These are phyloP conservation scores for Clivina fossor DNA, from an alignment of 2,888 invertebrate genomes.

Conservation along the genomic window DNA sequence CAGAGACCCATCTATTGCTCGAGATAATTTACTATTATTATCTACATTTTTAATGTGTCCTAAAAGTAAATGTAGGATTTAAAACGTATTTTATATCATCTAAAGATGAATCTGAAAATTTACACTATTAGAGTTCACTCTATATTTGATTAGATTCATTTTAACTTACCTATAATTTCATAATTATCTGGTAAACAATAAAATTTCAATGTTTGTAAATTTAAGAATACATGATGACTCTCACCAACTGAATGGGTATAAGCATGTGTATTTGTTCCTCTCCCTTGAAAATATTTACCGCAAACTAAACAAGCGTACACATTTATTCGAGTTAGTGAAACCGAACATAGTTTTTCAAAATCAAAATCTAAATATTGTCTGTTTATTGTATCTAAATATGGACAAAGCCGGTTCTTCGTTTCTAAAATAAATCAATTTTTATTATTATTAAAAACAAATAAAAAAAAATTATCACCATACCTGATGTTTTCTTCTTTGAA, in stretches of 20 bases:
- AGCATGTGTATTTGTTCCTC: constrained; percentile 97
- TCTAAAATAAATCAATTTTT: no score
- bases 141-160: neutral
- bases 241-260: constrained; percentile 99
- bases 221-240: constrained; percentile 96
- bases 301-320: constrained; percentile 99
- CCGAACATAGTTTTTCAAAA: constrained; percentile 98
- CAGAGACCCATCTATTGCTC: constrained; percentile 95
- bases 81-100: constrained; percentile 98
- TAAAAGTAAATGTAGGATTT: constrained; percentile 91
- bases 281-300: constrained; percentile 97
- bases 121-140: neutral
- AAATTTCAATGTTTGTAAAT: constrained; percentile 94
- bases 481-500: no score
- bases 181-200: constrained; percentile 99
- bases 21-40: constrained; percentile 76
- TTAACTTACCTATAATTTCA: constrained; percentile 86
- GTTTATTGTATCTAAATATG: constrained; percentile 98
- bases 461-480: no score
- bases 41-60: constrained; percentile 84
- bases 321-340: constrained; percentile 96
- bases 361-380: constrained; percentile 97
- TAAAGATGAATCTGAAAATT: constrained; percentile 81
- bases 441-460: no score
- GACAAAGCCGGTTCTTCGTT: constrained; percentile 73